Percentiles rank a stretch among this genome's conserved stretches.
These are phyloP conservation scores for Apotomis betuletana DNA, from an alignment of 2,888 invertebrate genomes.

Conservation along the genomic window DNA sequence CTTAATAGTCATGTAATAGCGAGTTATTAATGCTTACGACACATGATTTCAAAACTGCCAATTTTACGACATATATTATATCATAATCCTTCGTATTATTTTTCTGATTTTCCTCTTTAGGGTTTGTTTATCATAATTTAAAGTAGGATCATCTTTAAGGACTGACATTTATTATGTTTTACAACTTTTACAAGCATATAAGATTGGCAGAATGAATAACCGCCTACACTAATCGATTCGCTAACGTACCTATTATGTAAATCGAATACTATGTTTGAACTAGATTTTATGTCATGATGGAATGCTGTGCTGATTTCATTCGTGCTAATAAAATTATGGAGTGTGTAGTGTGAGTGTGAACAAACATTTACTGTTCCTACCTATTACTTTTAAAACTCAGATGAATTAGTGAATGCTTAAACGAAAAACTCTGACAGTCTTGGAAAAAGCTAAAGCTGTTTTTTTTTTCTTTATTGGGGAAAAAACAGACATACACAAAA, in stretches of 20 bases:
- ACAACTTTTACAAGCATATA: conserved; percentile 31
- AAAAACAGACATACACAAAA: too few relatives aligned
- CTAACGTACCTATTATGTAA: conserved; percentile 9
- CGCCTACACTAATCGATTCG: conserved; percentile 27
- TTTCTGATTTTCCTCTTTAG: conserved; percentile 10
- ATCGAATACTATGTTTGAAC: conserved; percentile 8
- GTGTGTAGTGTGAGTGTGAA: too few relatives aligned
- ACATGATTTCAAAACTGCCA: too few relatives aligned
- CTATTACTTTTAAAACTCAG: too few relatives aligned
- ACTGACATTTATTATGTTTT: conserved; percentile 33
- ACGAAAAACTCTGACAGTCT: too few relatives aligned
- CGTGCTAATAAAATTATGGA: background rate
- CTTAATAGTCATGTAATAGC: too few relatives aligned
- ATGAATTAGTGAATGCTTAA: too few relatives aligned
- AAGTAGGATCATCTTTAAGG: conserved; percentile 13
- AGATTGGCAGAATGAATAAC: conserved; percentile 18
- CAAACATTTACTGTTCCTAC: too few relatives aligned
- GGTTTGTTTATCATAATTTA: conserved; percentile 4
- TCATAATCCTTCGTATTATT: background rate
- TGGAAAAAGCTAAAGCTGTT: too few relatives aligned
- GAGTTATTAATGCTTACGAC: too few relatives aligned
- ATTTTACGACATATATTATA: too few relatives aligned
- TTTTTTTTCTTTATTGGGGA: too few relatives aligned
- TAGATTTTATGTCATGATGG: conserved; percentile 2
- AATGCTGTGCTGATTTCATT: conserved; percentile 5